Evolutionary conservation across 2,888 invertebrate species (phyloP), one percentile per base, ranked within the genome.

Genomic region (Calameuta pallipes): DNA sequence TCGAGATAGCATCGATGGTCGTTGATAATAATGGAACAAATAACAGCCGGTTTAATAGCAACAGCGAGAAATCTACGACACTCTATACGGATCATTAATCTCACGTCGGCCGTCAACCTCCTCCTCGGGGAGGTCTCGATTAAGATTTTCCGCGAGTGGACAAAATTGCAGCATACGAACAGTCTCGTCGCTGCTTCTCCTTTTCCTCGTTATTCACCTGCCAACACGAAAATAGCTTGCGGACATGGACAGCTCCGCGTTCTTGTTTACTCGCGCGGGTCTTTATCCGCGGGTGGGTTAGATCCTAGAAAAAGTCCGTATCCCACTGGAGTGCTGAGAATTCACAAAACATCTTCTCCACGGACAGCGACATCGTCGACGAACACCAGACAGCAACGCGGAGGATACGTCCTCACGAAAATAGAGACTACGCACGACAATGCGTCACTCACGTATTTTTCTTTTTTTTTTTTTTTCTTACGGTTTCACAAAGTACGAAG

Each of bases 121-220:
- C 31, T 71, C 71, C 33, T 31, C 71, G 31, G 23, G 34, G 71
- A 71, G 31, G 1, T 33, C 34, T 23, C 34, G 33, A 56, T 56
- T 31, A 13, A 34, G 71, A 34, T 34, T 71, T 34, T 71, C 34
- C 13, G 31, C 12, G 71, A 31, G 71, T 34, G 9, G 31, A 71
- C 31, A 34, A 71, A n/a, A 71, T 6, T 23, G 71, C 31, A 12
- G 15, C 71, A 31, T 23, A 71, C 71, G 23, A 31, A 56, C 56
- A 23, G 56, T 15, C 56, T 56, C 56, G 56, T 56, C 56, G 56
- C 56, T 56, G 9, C 56, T 71, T 11, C 71, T 71, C 11, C 13
- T 71, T 33, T 34, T 71, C 31, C 15, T 31, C 71, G 31, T 34
- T 71, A 71, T 71, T 71, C 71, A 71, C 71, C 71, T 71, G 71